These are phyloP conservation scores for Euphonia xanthogaster DNA, from an alignment of 2,797 vertebrate species.

Conservation along the genomic window DNA sequence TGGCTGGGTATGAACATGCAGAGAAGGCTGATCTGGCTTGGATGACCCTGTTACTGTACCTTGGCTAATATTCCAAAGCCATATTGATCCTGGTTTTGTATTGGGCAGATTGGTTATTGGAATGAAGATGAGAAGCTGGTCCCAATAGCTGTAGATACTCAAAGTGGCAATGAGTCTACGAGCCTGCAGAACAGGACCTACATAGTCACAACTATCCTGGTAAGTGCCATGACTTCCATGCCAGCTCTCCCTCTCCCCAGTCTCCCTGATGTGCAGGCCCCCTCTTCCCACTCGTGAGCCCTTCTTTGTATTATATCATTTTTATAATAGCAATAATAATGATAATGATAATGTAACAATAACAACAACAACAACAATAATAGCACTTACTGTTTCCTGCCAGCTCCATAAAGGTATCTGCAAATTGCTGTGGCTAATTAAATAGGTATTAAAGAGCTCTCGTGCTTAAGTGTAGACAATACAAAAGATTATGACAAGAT, in stretches of 20 bases:
- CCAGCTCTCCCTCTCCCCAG: not conserved
- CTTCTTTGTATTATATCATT: not conserved
- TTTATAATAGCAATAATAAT: constrained; percentile 24
- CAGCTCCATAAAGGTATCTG: not conserved
- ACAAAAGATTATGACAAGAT: constrained; percentile 58
- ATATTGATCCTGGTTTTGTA: constrained; percentile 9
- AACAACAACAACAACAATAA: not conserved
- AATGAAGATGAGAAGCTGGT: constrained; percentile 97
- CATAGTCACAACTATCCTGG: constrained; percentile 97
- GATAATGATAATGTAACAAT: not conserved
- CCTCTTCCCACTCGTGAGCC: not conserved
- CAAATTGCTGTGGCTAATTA: constrained; percentile 35
- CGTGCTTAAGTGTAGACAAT: constrained; percentile 9
- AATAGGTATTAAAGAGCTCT: constrained; percentile 26
- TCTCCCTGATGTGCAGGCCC: not conserved
- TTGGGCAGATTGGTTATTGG: constrained; percentile 95
- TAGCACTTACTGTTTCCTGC: constrained; percentile 20
- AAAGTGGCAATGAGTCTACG: constrained; percentile 86
- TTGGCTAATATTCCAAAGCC: not conserved
- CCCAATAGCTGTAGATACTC: constrained; percentile 84
- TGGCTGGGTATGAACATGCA: not conserved
- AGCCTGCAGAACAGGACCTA: constrained; percentile 95
- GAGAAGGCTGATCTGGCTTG: not conserved
- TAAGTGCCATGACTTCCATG: constrained; percentile 71
- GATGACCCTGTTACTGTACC: not conserved